phyloP scores from a whole-genome alignment of 2,888 invertebrate species.

The Ennomos fuscantarius region DNA sequence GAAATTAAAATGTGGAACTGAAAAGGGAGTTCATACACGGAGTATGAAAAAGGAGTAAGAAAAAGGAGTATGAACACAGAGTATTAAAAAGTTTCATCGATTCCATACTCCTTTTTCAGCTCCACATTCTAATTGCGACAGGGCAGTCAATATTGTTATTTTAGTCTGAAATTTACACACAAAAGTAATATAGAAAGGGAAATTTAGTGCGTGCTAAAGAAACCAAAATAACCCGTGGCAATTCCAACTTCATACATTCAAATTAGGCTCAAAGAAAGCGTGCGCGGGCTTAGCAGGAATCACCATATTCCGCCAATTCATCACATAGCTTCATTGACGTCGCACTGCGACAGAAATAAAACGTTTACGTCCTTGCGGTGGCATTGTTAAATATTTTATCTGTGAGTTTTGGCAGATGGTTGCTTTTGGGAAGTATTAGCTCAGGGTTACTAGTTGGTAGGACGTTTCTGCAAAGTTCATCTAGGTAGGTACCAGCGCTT shows the following conservation, averaged over 20 bases:
- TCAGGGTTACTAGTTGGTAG: too few relatives aligned
- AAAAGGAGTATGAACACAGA: too few relatives aligned
- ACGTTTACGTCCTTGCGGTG: conserved; percentile 30
- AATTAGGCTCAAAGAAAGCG: conserved; percentile 30
- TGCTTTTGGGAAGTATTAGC: not conserved
- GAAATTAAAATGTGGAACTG: too few relatives aligned
- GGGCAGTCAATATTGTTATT: too few relatives aligned
- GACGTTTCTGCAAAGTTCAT: too few relatives aligned
- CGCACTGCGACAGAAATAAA: conserved; percentile 40
- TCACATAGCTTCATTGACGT: conserved; percentile 35
- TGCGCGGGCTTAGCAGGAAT: conserved; percentile 16
- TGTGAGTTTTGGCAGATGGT: conserved; percentile 18
- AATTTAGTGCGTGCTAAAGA: conserved; percentile 7
- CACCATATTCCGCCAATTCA: conserved; percentile 31
- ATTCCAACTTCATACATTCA: conserved; percentile 27
- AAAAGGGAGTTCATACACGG: too few relatives aligned
- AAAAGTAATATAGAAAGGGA: not conserved
- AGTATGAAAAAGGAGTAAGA: too few relatives aligned
- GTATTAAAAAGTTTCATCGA: too few relatives aligned
- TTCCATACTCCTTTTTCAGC: too few relatives aligned
- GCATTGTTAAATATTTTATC: conserved; percentile 34
- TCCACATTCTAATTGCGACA: too few relatives aligned
- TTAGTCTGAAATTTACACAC: not conserved
- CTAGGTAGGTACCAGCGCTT: too few relatives aligned
- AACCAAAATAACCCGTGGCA: conserved; percentile 12